Percentiles rank a stretch among this genome's conserved stretches.
These are phyloP conservation scores for Drosophila nannoptera DNA, from an alignment of 1,140 invertebrate species.

Conservation along the genomic window DNA sequence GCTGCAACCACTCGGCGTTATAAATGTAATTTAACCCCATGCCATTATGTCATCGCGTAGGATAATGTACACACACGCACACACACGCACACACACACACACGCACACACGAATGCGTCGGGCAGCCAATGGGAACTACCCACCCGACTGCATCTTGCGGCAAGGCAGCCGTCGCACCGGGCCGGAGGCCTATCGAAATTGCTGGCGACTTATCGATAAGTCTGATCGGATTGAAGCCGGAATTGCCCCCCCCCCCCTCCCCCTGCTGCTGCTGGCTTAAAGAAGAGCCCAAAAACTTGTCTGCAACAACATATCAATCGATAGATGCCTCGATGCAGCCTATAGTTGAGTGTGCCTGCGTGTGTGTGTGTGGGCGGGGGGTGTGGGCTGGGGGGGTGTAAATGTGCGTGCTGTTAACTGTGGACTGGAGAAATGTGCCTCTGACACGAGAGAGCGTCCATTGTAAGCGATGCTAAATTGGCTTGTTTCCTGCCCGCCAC, in stretches of 20 bases:
- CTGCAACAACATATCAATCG: too few species aligned
- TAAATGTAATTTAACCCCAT: slow-evolving; percentile 41
- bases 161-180: not conserved
- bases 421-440: not conserved
- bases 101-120: not conserved
- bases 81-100: not conserved
- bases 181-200: not conserved
- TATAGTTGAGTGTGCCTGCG: slow-evolving; percentile 11
- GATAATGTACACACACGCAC: not conserved
- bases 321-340: not conserved
- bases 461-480: too few species aligned
- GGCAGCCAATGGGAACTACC: slow-evolving; percentile 34
- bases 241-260: too few species aligned
- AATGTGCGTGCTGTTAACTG: slow-evolving; percentile 42
- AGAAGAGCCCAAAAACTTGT: too few species aligned
- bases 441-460: too few species aligned
- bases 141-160: slow-evolving; percentile 8
- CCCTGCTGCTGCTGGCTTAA: not conserved
- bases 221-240: not conserved
- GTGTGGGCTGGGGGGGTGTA: slow-evolving; percentile 10
- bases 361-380: not conserved
- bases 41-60: slow-evolving; percentile 25
- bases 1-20: slow-evolving; percentile 29
- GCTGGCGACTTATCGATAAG: not conserved
- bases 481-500: too few species aligned